A percentile compares a stretch with the other conserved stretches of the same genome.
phyloP scores from a whole-genome alignment of 2,888 invertebrate genomes.

The Erynnis tages region DNA sequence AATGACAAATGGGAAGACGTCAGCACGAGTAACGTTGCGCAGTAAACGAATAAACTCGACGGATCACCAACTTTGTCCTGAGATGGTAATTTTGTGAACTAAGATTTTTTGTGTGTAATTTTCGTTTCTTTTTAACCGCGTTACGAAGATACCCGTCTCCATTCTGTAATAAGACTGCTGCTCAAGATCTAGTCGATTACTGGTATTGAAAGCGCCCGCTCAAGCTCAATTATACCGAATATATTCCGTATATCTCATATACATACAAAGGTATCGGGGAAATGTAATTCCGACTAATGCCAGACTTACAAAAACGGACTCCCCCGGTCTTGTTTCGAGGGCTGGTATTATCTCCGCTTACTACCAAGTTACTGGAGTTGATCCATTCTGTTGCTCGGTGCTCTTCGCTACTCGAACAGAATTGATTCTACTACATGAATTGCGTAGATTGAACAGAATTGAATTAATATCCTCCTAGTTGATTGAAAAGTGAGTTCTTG shows the following conservation, averaged over 20 bases:
- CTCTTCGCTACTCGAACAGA: conserved; percentile 49
- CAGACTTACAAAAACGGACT: conserved; percentile 46
- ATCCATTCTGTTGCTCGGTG: conserved; percentile 46
- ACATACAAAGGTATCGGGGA: conserved; percentile 37
- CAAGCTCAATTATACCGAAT: no score
- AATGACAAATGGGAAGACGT: conserved; percentile 59
- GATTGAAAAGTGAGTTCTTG: conserved; percentile 66
- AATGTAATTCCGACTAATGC: conserved; percentile 52
- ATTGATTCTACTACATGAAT: conserved; percentile 51
- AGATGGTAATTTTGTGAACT: not conserved
- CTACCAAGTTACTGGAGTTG: conserved; percentile 25
- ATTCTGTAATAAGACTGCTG: not conserved
- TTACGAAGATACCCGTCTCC: not conserved
- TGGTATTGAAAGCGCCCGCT: not conserved
- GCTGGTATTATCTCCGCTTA: conserved; percentile 48
- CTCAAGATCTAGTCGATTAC: not conserved
- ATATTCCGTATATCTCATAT: conserved; percentile 21
- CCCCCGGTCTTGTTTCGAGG: conserved; percentile 47
- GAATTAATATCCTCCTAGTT: conserved; percentile 56
- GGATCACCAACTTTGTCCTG: conserved; percentile 12
- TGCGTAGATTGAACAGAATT: conserved; percentile 56
- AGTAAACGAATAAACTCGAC: not conserved
- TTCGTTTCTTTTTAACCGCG: not conserved
- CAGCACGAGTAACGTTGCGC: conserved; percentile 44
- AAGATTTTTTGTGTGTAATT: no score